These are phyloP conservation scores for Dolichoris vasculosae DNA, from an alignment of 1,140 invertebrate genomes.

Conservation along the genomic window DNA sequence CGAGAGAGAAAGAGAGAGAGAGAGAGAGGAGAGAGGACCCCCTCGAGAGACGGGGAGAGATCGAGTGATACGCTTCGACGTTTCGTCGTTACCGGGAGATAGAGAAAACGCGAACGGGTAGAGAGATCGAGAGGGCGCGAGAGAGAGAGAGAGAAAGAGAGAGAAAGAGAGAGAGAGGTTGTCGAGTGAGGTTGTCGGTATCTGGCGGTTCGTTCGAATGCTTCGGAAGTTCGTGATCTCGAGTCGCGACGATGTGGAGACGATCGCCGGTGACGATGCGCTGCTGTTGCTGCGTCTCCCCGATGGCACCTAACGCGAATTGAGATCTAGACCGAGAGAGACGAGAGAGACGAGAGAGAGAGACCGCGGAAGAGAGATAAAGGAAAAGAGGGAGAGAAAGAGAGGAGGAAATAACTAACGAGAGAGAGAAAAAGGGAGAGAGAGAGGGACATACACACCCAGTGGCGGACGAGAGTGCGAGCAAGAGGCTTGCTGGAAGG, in stretches of 20 bases:
- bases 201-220: slow-evolving; percentile 18
- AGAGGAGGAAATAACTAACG: neutral
- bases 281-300: slow-evolving; percentile 7
- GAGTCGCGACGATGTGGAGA: slow-evolving; percentile 29
- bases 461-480: slow-evolving; percentile 7
- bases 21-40: neutral
- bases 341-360: neutral
- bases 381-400: neutral
- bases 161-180: neutral
- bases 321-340: neutral
- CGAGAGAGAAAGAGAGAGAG: neutral
- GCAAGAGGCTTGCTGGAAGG: neutral
- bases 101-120: neutral
- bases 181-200: neutral
- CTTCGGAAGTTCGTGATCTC: slow-evolving; percentile 10
- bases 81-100: neutral
- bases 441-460: neutral
- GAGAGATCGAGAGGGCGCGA: neutral
- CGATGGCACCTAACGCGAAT: slow-evolving; percentile 33
- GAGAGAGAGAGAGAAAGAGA: neutral
- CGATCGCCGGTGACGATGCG: neutral
- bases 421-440: neutral
- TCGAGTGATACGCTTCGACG: neutral
- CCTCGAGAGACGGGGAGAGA: too few relatives aligned
- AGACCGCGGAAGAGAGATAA: too few relatives aligned